Percentiles rank a stretch among this genome's conserved stretches.
These are phyloP conservation scores for Dryobota labecula DNA, from an alignment of 2,888 invertebrate species.

Conservation along the genomic window DNA sequence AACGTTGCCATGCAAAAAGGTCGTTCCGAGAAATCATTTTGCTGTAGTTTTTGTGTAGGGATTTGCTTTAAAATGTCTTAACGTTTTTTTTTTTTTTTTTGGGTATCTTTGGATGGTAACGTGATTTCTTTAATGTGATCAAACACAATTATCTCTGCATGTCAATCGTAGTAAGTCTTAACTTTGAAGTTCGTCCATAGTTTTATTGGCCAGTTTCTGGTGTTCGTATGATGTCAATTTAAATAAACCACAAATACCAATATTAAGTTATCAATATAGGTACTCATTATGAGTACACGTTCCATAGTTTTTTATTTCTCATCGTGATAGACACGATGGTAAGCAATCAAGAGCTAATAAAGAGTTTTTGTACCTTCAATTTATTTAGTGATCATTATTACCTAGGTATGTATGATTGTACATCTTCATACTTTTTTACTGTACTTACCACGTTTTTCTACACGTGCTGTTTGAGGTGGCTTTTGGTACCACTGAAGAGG, in stretches of 20 bases:
- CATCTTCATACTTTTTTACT: constrained; percentile 34
- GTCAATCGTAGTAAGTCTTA: not conserved
- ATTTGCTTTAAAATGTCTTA: constrained; percentile 29
- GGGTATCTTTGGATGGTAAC: not conserved
- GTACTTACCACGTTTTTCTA: not conserved
- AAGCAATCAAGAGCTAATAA: constrained; percentile 50
- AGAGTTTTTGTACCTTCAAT: constrained; percentile 46
- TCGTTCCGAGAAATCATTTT: constrained; percentile 48
- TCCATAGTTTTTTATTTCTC: constrained; percentile 42
- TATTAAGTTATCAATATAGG: not conserved
- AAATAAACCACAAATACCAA: not conserved
- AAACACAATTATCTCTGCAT: not conserved
- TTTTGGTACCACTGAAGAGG: not conserved
- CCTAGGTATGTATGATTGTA: not conserved
- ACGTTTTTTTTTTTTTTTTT: constrained; percentile 28
- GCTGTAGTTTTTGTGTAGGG: constrained; percentile 36
- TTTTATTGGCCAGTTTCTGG: not conserved
- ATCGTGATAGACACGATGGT: constrained; percentile 38
- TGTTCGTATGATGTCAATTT: not conserved
- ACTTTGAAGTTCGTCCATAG: not conserved
- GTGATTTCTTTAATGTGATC: constrained; percentile 8
- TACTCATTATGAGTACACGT: constrained; percentile 13
- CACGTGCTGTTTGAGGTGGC: constrained; percentile 16
- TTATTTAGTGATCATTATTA: constrained; percentile 35
- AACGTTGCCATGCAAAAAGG: constrained; percentile 25